phyloP scores from a whole-genome alignment of 2,888 invertebrate species.

The Sinotaia quadrata region DNA sequence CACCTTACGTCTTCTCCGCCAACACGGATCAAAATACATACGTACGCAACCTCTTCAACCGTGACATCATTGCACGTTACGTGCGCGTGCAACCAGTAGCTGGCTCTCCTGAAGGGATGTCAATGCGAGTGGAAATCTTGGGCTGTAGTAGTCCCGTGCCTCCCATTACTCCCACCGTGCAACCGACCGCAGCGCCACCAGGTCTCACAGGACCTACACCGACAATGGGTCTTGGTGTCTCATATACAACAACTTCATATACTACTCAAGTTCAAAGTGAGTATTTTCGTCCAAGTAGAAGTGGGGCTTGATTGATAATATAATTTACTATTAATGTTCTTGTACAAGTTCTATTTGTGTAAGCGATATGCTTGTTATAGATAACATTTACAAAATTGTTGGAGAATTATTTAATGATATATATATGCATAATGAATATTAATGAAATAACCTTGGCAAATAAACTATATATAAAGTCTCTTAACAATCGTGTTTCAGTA shows the following conservation, averaged over 20 bases:
- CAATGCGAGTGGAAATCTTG: conserved; percentile 51
- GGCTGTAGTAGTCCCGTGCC: conserved; percentile 53
- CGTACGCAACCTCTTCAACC: conserved; percentile 54
- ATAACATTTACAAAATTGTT: too few relatives aligned
- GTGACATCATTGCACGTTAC: conserved; percentile 54
- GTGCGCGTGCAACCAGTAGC: conserved; percentile 51
- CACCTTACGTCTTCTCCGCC: conserved; percentile 47
- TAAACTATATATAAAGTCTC: too few relatives aligned
- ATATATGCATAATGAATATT: too few relatives aligned
- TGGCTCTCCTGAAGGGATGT: conserved; percentile 43
- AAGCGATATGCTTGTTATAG: too few relatives aligned
- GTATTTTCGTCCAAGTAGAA: too few relatives aligned
- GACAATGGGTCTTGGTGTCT: conserved; percentile 4
- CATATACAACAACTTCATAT: not conserved
- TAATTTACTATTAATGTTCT: too few relatives aligned
- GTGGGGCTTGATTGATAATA: too few relatives aligned
- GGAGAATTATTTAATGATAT: too few relatives aligned
- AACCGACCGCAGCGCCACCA: conserved; percentile 34
- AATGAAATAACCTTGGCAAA: too few relatives aligned
- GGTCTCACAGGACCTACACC: conserved; percentile 8
- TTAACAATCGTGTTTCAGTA: conserved; percentile 45
- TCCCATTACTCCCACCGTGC: conserved; percentile 26
- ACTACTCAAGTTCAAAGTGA: not conserved
- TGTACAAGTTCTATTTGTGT: too few relatives aligned
- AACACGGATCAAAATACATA: conserved; percentile 49